Percentiles rank a stretch among this genome's conserved stretches.
These are phyloP conservation scores for Bovichtus variegatus DNA, from an alignment of 2,797 vertebrate species.

Conservation along the genomic window DNA sequence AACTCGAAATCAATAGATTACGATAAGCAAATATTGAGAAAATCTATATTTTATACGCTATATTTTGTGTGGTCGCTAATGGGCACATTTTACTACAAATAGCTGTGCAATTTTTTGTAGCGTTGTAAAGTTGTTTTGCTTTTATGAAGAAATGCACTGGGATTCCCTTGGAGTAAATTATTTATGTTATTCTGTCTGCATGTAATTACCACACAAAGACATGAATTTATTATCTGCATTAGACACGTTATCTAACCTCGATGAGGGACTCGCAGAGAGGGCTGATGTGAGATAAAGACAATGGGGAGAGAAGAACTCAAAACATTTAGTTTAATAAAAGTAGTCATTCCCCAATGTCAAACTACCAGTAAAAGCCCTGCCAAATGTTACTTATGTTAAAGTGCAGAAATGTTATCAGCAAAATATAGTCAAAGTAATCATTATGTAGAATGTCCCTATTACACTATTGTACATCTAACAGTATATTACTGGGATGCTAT, in stretches of 20 bases:
- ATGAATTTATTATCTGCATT: background rate
- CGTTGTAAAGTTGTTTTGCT: conserved; percentile 47
- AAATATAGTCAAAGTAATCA: background rate
- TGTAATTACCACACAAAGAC: conserved; percentile 28
- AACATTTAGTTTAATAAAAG: background rate
- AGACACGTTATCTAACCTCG: conserved; percentile 1
- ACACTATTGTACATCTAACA: background rate
- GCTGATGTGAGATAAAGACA: background rate
- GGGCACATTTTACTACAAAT: background rate
- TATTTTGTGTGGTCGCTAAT: conserved; percentile 21
- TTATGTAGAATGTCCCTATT: background rate
- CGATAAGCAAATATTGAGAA: conserved; percentile 12
- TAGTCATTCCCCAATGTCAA: background rate
- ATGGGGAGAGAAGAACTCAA: background rate
- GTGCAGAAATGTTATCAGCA: background rate
- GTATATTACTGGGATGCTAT: background rate
- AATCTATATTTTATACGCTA: conserved; percentile 18
- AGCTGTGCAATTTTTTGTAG: background rate
- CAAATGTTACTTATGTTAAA: background rate
- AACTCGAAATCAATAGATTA: background rate
- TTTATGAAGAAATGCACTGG: conserved; percentile 55
- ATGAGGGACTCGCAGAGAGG: background rate
- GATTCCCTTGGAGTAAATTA: conserved; percentile 72
- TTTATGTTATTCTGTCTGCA: conserved; percentile 56
- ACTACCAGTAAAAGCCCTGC: background rate